A percentile compares a stretch with the other conserved stretches of the same genome.
Conservation (phyloP, 2,888 invertebrate species). For the Rapana venosa region DNA sequence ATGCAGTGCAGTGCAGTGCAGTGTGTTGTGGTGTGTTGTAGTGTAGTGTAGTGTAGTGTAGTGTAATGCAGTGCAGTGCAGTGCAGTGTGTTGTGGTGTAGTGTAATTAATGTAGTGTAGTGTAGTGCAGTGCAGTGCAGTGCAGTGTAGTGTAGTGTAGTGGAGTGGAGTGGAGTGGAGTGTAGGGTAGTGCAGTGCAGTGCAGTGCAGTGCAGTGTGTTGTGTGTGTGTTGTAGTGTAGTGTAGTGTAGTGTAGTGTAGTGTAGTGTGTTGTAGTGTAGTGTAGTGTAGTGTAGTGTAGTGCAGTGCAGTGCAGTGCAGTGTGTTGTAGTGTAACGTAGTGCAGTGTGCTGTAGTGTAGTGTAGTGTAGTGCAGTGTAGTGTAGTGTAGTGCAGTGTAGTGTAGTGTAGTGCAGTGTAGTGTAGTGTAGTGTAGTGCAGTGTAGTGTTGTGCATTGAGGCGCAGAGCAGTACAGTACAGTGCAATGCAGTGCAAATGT, state of each 20-base stretch:
- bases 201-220: background rate
- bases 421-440: background rate
- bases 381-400: background rate
- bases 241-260: background rate
- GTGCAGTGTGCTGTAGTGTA: background rate
- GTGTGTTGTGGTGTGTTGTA: background rate
- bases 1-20: background rate
- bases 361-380: background rate
- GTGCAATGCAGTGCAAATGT: background rate
- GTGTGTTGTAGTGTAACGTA: background rate
- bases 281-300: background rate
- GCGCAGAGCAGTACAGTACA: background rate
- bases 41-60: background rate
- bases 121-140: background rate
- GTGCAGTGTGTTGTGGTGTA: background rate
- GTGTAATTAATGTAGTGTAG: no score
- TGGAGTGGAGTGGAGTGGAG: background rate
- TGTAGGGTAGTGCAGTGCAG: background rate
- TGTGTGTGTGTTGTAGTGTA: background rate
- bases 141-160: background rate
- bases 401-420: background rate
- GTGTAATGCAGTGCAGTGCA: background rate
- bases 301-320: background rate
- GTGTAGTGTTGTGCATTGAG: background rate
- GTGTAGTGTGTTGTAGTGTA: background rate